Evolutionary conservation across 2,113 vertebrate species (phyloP).

Genomic region (Pseudonaja textilis): DNA sequence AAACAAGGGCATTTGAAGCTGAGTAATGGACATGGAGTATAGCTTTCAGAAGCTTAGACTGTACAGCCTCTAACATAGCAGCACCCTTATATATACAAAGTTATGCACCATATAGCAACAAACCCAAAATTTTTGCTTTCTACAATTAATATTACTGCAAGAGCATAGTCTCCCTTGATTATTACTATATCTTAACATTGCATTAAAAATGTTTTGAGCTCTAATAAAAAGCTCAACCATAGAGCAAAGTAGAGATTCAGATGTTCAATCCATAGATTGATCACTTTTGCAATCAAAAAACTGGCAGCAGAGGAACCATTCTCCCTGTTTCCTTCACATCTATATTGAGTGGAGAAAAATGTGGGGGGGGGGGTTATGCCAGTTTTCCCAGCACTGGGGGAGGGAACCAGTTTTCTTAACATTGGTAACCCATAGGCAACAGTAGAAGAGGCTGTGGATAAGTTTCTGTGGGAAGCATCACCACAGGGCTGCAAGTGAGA

Average conservation of each 20-base stretch:
- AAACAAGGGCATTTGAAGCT: neutral
- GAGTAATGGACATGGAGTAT: neutral
- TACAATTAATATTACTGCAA: neutral
- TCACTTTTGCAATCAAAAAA: neutral
- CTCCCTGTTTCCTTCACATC: neutral
- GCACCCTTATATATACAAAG: neutral
- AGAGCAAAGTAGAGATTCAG: neutral
- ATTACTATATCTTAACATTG: neutral
- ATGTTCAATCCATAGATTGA: neutral
- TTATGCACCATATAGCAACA: neutral
- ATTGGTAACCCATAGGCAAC: neutral
- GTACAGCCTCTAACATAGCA: neutral
- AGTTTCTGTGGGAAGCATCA: neutral
- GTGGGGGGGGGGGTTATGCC: neutral
- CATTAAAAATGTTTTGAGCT: neutral
- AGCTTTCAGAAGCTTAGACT: neutral
- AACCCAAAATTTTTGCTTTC: neutral
- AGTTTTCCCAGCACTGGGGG: neutral
- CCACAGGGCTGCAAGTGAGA: neutral
- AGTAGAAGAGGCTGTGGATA: neutral
- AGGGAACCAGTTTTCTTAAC: neutral
- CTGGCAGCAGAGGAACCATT: neutral
- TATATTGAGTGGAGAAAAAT: neutral
- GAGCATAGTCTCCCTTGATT: neutral
- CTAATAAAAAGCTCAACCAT: neutral